Evolutionary conservation across 2,113 vertebrate genomes (phyloP).

Genomic region (Phycodurus eques): DNA sequence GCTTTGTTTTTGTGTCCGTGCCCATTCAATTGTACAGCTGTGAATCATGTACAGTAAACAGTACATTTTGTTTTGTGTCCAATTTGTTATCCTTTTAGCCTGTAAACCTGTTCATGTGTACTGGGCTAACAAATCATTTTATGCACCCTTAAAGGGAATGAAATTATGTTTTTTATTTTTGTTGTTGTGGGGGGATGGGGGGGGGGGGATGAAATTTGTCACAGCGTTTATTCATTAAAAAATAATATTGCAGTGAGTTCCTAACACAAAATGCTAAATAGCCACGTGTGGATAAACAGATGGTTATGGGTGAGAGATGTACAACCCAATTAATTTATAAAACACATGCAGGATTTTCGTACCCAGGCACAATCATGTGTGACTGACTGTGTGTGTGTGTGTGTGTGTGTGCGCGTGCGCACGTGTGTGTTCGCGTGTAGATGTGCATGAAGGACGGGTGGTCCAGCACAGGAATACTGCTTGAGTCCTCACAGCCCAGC

Average conservation of each 20-base stretch:
- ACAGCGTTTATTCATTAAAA: not conserved
- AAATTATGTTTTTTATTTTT: not conserved
- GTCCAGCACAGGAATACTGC: conserved; percentile 22
- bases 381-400: conserved; percentile 3
- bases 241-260: conserved; percentile 16
- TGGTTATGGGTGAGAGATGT: conserved; percentile 30
- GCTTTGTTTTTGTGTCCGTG: not conserved
- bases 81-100: not conserved
- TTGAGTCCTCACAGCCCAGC: conserved; percentile 18
- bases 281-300: conserved; percentile 47
- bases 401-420: not conserved
- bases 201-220: not conserved
- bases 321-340: conserved; percentile 36
- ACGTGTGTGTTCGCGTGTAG: not conserved
- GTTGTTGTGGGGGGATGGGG: not conserved
- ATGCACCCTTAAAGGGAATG: not conserved
- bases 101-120: not conserved
- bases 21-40: not conserved
- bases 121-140: not conserved
- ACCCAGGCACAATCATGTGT: not conserved
- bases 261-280: conserved; percentile 33
- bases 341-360: conserved; percentile 25
- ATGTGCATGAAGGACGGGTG: conserved; percentile 2
- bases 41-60: not conserved
- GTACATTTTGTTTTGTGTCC: not conserved